Evolutionary conservation across 2,113 vertebrate species (phyloP).

Genomic region (Tetraodon nigroviridis): DNA sequence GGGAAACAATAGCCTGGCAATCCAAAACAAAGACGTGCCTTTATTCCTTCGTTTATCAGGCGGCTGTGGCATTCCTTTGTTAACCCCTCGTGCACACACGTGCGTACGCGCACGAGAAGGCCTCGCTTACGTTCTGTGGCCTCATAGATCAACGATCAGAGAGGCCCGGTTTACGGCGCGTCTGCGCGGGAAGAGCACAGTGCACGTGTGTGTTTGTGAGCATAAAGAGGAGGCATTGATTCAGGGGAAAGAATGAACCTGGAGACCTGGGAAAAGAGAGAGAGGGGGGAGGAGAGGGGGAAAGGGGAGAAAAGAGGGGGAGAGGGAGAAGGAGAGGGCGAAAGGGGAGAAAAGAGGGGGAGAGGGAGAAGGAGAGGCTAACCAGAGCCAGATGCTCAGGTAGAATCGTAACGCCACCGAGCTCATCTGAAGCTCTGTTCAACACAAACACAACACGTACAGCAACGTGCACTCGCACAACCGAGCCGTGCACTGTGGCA

Average conservation of each 20-base stretch:
- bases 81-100: slow-evolving; percentile 39
- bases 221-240: slow-evolving; percentile 65
- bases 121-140: slow-evolving; percentile 64
- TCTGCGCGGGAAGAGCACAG: slow-evolving; percentile 30
- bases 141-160: slow-evolving; percentile 72
- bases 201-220: slow-evolving; percentile 28
- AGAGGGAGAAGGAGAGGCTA: slow-evolving; percentile 37
- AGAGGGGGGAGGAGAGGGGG: slow-evolving; percentile 11
- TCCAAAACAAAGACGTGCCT: slow-evolving; percentile 62
- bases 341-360: too few species aligned
- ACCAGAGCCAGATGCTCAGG: slow-evolving; percentile 70
- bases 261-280: slow-evolving; percentile 59
- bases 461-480: not conserved
- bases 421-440: slow-evolving; percentile 5
- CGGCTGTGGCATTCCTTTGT: slow-evolving; percentile 60
- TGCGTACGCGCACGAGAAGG: slow-evolving; percentile 22
- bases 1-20: slow-evolving; percentile 58
- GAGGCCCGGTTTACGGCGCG: slow-evolving; percentile 70
- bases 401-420: slow-evolving; percentile 42
- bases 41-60: slow-evolving; percentile 59
- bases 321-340: slow-evolving; percentile 11
- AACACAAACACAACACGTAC: not conserved
- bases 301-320: too few species aligned
- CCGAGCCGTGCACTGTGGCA: slow-evolving; percentile 12
- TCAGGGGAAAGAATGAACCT: slow-evolving; percentile 64